Base-by-base conservation (phyloP, 1,140 invertebrate genomes). In the Scaptomyza montana region DNA sequence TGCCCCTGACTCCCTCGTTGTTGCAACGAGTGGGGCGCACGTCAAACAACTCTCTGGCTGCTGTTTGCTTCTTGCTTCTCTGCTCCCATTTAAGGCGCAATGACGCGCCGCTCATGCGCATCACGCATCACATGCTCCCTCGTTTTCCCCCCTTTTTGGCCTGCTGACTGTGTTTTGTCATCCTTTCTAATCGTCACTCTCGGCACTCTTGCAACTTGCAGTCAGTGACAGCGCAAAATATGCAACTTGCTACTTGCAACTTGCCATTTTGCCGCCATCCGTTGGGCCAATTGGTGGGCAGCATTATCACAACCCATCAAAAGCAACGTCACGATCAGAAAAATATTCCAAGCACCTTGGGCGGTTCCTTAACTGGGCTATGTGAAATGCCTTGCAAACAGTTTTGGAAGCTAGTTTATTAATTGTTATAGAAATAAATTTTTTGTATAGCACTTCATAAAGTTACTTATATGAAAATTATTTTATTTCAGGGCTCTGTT, bases 1-100 rank as follows among this genome's bases (percentile, higher is more conserved):
- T 21, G 13, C 28, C 10, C 41, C 39, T 30, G 21, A 13, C 12
- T 8, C 3, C 21, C 10, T 30, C 30, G 4, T 45, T 51, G 41
- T 41, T 41, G 39, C 61, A 63, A 50, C 64, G 66, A 46, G 25
- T 63, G 62, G 43, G 51, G 66, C 66, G 56, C 72, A 62, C 45
- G 46, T 61, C 78, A 78, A 81, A 71, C 33, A 41, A 41, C 54
- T 33, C 30, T 33, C 30, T 57, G 21, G 21, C 21, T 25, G 21
- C 21, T 25, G 21, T 25, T 25, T 25, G 21, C 21, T 25, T 25
- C 21, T 57, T 65, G 70, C 63, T 69, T 50, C 51, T 66, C 61
- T 84, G 76, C 73, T 87, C 84, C 84, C 84, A 87, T 87, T 87
- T 87, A 87, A 79, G 84, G 84, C 84, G 84, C 82, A 89, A 87